Evolutionary conservation across 2,113 vertebrate species (phyloP), one percentile per base, ranked within the genome.

Genomic region (Nanorana parkeri): DNA sequence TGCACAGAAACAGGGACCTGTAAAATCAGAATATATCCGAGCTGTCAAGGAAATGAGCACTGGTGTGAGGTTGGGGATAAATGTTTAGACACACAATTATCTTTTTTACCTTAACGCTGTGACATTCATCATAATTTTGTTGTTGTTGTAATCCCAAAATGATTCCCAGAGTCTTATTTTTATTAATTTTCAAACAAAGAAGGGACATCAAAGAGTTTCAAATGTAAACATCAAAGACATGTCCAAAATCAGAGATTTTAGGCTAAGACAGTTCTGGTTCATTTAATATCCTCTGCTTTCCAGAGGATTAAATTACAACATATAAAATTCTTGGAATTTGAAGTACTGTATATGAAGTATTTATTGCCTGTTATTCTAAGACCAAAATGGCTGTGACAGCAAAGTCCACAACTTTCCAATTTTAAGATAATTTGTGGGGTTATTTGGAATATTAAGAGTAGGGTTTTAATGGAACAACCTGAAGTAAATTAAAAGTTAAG

Each of bases 281-380:
- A 93, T 90, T 94, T 92, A 94, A 94, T 94, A 94, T 93, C 92
- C 92, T 92, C 87, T 90, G 86, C 90, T 92, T 92, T 92, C 90
- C 85, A 88, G 87, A 86, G 88, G 90, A 92, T 94, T 93, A 92
- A 92, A 91, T 93, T 93, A 87, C 91, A 91, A 88, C 87, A 90
- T 91, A 91, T 92, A 93, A 91, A 93, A 93, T 93, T 92, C 89
- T 89, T 92, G 91, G 92, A 93, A 93, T 93, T 87, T 90, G 84
- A 68, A 84, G 80, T 81, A 84, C 81, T 86, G 77, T 87, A 84
- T 90, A 89, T 89, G 87, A 88, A 85, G 93, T 92, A 91, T 91
- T 91, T 92, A 91, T 93, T 91, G 83, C 51, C 86, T 74, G 73
- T 80, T 83, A 64, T 67, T 86, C 86, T 88, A 36, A 69, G 28